Conservation (phyloP, 1,140 invertebrate genomes). For the Drosophila erecta region DNA sequence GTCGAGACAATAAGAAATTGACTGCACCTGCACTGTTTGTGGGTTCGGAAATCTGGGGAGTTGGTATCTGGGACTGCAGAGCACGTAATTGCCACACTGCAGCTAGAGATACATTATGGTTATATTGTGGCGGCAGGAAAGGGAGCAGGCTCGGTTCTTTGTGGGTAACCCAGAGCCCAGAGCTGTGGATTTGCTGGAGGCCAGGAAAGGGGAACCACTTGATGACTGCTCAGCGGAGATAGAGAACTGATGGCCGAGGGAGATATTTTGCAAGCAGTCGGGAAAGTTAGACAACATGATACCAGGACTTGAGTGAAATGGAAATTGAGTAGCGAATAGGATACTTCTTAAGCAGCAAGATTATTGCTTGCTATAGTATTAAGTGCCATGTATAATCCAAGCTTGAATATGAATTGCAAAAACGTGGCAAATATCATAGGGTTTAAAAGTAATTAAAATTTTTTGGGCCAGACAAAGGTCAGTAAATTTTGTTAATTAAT, state of each 20-base stretch:
- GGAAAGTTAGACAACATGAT: not conserved
- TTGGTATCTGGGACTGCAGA: not conserved
- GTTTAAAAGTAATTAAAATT: not conserved
- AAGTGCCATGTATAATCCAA: too few relatives aligned
- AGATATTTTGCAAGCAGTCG: not conserved
- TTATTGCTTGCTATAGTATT: not conserved
- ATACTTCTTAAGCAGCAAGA: not conserved
- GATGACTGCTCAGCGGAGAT: slow-evolving; percentile 8
- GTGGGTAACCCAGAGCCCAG: slow-evolving; percentile 56
- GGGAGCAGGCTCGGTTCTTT: slow-evolving; percentile 21
- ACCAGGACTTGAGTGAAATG: not conserved
- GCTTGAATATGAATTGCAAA: too few relatives aligned
- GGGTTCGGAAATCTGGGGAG: not conserved
- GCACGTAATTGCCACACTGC: slow-evolving; percentile 46
- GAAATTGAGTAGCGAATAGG: not conserved
- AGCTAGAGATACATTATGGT: slow-evolving; percentile 1
- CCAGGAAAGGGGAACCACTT: slow-evolving; percentile 3
- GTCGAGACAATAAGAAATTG: slow-evolving; percentile 31
- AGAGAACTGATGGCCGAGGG: slow-evolving; percentile 3
- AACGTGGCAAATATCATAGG: too few relatives aligned
- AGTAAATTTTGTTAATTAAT: not conserved
- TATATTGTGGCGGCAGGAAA: slow-evolving; percentile 34
- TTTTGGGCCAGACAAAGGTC: not conserved
- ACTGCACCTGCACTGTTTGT: slow-evolving; percentile 47
- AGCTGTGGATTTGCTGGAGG: slow-evolving; percentile 33